A percentile compares a stretch with the other conserved stretches of the same genome.
phyloP scores from a whole-genome alignment of 2,888 invertebrate genomes.

The Podabrus alpinus region DNA sequence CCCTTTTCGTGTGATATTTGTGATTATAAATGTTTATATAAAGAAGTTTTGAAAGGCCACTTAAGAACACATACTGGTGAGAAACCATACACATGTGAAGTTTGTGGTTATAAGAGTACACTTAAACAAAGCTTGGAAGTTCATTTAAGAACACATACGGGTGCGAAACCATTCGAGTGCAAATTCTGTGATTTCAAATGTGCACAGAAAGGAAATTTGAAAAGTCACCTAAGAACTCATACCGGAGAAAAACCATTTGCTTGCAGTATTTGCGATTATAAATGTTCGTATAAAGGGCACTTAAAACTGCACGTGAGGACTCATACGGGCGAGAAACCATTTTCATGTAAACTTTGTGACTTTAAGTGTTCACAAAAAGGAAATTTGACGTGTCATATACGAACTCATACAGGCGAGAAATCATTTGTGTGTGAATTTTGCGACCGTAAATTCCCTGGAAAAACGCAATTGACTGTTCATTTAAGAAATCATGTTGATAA shows the following conservation, averaged over 20 bases:
- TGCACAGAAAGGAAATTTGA: not conserved
- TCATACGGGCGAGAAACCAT: not conserved
- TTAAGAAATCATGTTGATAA: not conserved
- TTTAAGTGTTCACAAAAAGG: not conserved
- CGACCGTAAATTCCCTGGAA: not conserved
- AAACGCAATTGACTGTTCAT: not conserved
- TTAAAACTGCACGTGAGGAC: not conserved
- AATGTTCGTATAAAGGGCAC: not conserved
- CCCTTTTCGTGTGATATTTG: not conserved
- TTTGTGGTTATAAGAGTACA: not conserved
- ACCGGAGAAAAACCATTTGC: not conserved
- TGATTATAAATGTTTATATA: not conserved
- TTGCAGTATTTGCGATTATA: not conserved
- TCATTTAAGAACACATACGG: not conserved
- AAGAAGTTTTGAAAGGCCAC: not conserved
- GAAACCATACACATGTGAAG: not conserved
- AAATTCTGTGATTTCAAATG: not conserved
- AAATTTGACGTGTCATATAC: not conserved
- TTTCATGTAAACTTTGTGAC: not conserved
- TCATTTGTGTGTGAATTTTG: not conserved
- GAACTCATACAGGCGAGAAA: not conserved
- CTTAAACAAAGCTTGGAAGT: not conserved
- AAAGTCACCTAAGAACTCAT: not conserved
- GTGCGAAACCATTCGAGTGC: not conserved
- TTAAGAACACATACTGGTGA: not conserved